Base-by-base conservation (phyloP, 1,140 invertebrate genomes). In the Papilio xuthus region DNA sequence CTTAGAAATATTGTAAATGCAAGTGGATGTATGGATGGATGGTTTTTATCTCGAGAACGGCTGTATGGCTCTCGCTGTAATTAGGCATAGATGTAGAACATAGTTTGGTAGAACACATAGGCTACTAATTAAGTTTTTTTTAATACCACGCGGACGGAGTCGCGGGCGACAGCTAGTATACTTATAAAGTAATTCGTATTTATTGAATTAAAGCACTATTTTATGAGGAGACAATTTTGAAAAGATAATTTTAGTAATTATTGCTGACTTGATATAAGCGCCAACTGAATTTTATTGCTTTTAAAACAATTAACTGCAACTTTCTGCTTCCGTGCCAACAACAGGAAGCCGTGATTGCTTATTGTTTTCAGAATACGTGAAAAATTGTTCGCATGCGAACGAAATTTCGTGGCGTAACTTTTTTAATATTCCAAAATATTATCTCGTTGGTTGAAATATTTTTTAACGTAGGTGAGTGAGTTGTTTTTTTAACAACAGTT, bases 271-370 rank as follows among this genome's bases (percentile, higher is more conserved):
- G 72, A 74, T 74, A 18, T 74, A 74, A 12, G 44, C 42, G 42
- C 23, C 72, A 74, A 56, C 72, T 75, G 44, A 75, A 53, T 75
- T 75, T 75, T 75, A 75, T 75, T 53, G 47, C 72, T 75, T 74
- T 75, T 32, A 56, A 75, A 75, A 75, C 72, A 75, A 75, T 75
- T 75, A 75, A 75, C 72, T 56, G 72, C 72, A 75, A 75, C 72
- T 56, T 73, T 73, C 72, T 75, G 72, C 28, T 56, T 75, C 12
- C 72, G 47, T 56, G 72, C 72, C 72, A 75, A 75, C 53, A 75
- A 75, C 72, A 75, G 72, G 72, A 75, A 75, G 72, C 72, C 44
- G 47, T 75, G 72, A 75, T 75, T 75, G 72, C 44, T 50, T 53
- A 53, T 75, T 75, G 47, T 75, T 75, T 75, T 75, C 72, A 53